These are phyloP conservation scores for Neoniphon sammara DNA, from an alignment of 2,797 vertebrate genomes.

Conservation along the genomic window DNA sequence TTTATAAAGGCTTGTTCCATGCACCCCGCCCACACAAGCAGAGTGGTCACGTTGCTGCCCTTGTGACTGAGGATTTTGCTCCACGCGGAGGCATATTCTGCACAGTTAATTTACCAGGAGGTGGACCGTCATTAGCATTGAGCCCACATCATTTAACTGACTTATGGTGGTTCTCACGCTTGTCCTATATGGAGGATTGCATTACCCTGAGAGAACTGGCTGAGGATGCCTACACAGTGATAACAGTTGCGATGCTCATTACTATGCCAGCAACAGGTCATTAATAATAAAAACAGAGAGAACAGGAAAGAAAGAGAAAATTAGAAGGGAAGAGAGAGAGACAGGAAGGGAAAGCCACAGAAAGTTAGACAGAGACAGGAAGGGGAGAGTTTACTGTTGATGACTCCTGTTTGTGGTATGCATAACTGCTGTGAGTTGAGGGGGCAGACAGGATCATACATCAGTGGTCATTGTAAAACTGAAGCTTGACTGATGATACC, in stretches of 20 bases:
- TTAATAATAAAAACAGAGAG: constrained; percentile 2
- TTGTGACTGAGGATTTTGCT: constrained; percentile 50
- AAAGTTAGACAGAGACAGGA: neutral
- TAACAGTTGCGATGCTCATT: constrained; percentile 1
- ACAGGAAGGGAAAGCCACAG: neutral
- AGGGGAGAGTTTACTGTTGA: constrained; percentile 14
- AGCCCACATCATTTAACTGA: constrained; percentile 41
- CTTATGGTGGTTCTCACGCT: constrained; percentile 57
- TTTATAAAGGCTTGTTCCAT: constrained; percentile 24
- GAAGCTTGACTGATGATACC: constrained; percentile 41
- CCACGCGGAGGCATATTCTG: constrained; percentile 42
- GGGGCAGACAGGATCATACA: constrained; percentile 37
- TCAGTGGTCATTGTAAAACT: constrained; percentile 26
- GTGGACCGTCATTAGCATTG: constrained; percentile 54
- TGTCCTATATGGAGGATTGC: constrained; percentile 19
- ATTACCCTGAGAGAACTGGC: constrained; percentile 39
- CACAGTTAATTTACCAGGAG: constrained; percentile 62
- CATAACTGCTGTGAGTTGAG: constrained; percentile 29
- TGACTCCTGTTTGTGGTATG: constrained; percentile 49
- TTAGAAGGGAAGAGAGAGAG: neutral
- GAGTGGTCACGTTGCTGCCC: constrained; percentile 57
- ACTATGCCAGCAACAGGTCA: neutral
- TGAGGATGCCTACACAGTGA: constrained; percentile 17
- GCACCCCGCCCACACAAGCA: constrained; percentile 36
- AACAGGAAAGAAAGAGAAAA: neutral